These are phyloP conservation scores for Plecotus auritus DNA, from an alignment of 2,113 vertebrate genomes.

Conservation along the genomic window DNA sequence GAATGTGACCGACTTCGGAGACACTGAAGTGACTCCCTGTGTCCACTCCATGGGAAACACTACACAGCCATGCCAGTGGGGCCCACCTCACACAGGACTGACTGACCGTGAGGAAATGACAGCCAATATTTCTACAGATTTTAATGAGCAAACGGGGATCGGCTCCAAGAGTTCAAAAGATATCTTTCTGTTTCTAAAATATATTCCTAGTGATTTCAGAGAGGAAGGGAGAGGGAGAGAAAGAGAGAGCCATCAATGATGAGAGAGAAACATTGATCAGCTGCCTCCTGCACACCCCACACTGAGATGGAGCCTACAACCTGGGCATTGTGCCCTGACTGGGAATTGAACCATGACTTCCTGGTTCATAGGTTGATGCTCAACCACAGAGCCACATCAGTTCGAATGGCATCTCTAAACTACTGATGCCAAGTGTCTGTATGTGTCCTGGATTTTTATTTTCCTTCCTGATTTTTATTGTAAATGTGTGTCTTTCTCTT, in stretches of 20 bases:
- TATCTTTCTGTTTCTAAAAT: background rate
- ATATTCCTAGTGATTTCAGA: too few species aligned
- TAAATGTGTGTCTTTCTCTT: background rate
- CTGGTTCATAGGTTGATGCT: too few species aligned
- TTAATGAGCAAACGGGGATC: background rate
- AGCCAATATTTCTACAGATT: background rate
- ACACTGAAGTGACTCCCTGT: background rate
- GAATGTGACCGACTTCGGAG: background rate
- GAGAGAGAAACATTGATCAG: too few species aligned
- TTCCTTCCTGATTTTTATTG: background rate
- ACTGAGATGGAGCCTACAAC: too few species aligned
- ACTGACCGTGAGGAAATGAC: accelerated
- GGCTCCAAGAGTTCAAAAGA: background rate
- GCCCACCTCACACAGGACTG: background rate
- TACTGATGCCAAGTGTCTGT: background rate
- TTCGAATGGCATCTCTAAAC: background rate
- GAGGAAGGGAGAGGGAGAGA: too few species aligned
- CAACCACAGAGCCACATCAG: too few species aligned
- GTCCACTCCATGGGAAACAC: background rate
- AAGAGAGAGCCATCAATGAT: too few species aligned
- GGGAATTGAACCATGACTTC: too few species aligned
- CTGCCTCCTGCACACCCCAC: too few species aligned
- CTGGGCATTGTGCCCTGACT: too few species aligned
- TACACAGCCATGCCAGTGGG: background rate
- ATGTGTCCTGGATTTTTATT: background rate